Evolutionary conservation across 2,888 invertebrate genomes (phyloP).

Genomic region (Acronicta leporina): DNA sequence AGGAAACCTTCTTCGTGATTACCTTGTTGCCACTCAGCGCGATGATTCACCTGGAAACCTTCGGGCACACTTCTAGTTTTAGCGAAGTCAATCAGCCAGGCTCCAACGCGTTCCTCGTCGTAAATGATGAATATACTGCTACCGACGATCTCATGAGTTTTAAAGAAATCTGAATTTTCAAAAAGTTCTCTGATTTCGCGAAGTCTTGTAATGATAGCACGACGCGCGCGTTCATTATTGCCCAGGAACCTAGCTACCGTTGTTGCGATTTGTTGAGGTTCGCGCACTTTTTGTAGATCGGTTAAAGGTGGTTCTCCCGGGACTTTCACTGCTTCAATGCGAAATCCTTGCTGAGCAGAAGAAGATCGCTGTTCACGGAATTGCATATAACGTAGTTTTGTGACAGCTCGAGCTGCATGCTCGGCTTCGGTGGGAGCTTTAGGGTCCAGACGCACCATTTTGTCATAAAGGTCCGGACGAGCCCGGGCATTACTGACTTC

Average conservation of each 20-base stretch:
- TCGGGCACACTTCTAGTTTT: conserved; percentile 95
- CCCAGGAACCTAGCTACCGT: conserved; percentile 94
- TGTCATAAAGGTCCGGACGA: conserved; percentile 96
- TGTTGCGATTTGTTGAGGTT: conserved; percentile 92
- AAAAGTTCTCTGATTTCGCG: conserved; percentile 93
- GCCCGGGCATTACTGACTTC: conserved; percentile 97
- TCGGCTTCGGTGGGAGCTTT: conserved; percentile 96
- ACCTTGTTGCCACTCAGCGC: conserved; percentile 95
- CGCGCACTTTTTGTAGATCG: conserved; percentile 96
- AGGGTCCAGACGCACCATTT: conserved; percentile 98
- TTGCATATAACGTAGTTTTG: conserved; percentile 98
- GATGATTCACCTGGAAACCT: conserved; percentile 92
- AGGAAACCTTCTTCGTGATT: conserved; percentile 99
- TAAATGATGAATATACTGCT: conserved; percentile 98
- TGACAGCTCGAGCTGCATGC: conserved; percentile 94
- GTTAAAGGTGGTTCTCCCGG: conserved; percentile 95
- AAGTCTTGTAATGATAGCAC: conserved; percentile 92
- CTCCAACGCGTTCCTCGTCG: conserved; percentile 95
- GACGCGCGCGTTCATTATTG: conserved; percentile 90
- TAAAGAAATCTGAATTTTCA: conserved; percentile 95
- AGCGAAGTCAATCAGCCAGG: conserved; percentile 99
- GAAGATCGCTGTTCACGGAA: conserved; percentile 98
- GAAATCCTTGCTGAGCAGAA: conserved; percentile 97
- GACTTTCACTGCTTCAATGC: conserved; percentile 98
- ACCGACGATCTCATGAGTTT: conserved; percentile 96